These are phyloP conservation scores for Aythya baeri DNA, from an alignment of 2,113 vertebrate genomes.

Conservation along the genomic window DNA sequence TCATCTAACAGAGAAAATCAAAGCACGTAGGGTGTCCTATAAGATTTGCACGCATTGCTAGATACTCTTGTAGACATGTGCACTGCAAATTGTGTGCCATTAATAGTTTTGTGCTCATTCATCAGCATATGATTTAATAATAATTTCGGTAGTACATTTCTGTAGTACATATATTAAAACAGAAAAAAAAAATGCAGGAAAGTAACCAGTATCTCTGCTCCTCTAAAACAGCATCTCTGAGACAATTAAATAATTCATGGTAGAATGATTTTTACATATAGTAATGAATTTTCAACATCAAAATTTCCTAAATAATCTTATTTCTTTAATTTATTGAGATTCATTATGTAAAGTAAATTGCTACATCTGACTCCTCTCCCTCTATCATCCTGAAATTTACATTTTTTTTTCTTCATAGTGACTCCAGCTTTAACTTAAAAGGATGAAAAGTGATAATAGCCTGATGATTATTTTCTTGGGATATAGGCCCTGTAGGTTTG, in stretches of 20 bases:
- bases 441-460: not conserved
- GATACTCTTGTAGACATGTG: slow-evolving; percentile 24
- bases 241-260: not conserved
- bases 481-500: not conserved
- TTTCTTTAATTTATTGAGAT: not conserved
- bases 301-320: not conserved
- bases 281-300: not conserved
- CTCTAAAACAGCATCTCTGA: not conserved
- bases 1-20: slow-evolving; percentile 46
- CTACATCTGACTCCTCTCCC: not conserved
- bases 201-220: not conserved
- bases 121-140: slow-evolving; percentile 31
- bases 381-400: not conserved
- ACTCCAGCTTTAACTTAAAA: not conserved
- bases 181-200: not conserved
- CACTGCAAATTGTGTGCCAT: slow-evolving; percentile 7
- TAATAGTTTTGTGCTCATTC: slow-evolving; percentile 62
- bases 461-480: not conserved
- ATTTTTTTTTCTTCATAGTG: not conserved
- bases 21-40: slow-evolving; percentile 23
- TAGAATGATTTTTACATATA: not conserved
- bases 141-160: slow-evolving; percentile 9
- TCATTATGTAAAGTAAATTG: not conserved
- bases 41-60: not conserved
- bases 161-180: not conserved